Base-by-base conservation (phyloP, 2,888 invertebrate species). In the Choreutis nemorana region DNA sequence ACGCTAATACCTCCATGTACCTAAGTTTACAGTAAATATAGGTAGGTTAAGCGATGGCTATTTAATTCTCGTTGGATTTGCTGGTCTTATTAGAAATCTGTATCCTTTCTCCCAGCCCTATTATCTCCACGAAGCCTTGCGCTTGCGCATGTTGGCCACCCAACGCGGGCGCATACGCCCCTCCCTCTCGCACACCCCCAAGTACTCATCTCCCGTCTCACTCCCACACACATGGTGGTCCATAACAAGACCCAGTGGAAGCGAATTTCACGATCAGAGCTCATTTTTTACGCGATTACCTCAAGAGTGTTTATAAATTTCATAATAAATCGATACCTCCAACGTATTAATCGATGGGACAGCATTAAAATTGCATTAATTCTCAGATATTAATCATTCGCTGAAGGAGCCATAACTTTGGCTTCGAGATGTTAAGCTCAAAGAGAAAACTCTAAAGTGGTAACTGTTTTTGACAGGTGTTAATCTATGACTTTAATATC, bases 331-430 rank as follows among this genome's bases (percentile, higher is more conserved):
- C 49, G 44, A 32, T 30, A 23, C 36, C 32, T 37, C 37, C 37
- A 34, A 36, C 36, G 32, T 29, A 31, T 32, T 52, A 51, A 54
- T 51, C 50, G 51, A 55, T 50, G 54, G 44, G 52, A 55, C 56
- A 49, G 48, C 43, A 52, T 56, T 55, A 55, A 55, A 52, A 50
- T 50, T 53, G 52, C 58, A 55, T 55, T 50, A 54, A 57, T 57
- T 48, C 40, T 21, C 14, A 10, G 16, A 14, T 8, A 26, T 46
- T 44, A 46, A 46, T 47, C 44, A 46, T 34, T 33, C 40, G 36
- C 37, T 37, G 43, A 45, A 36, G 32, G 37, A 32, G 37, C 31
- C n/a, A n/a, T n/a, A n/a, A n/a, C n/a, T n/a, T n/a, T n/a, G n/a
- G n/a, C n/a, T n/a, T n/a, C n/a, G n/a, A n/a, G n/a, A n/a, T n/a